Conservation (phyloP, 2,888 invertebrate genomes). For the Leucophenga maculata region DNA sequence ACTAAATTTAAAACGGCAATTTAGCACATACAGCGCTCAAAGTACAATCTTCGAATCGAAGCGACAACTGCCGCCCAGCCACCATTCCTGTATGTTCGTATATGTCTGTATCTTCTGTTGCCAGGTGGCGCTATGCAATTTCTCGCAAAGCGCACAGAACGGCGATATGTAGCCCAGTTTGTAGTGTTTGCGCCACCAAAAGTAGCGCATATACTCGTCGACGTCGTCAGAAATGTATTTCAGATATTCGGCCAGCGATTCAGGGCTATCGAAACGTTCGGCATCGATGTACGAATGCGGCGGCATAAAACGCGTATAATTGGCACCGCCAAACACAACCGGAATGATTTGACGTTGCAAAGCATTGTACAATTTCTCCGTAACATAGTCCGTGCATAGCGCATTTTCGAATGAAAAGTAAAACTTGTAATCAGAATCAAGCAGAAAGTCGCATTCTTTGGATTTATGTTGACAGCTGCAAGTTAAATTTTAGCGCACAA, state of each 20-base stretch:
- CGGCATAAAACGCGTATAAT: constrained; percentile 76
- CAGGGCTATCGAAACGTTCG: constrained; percentile 75
- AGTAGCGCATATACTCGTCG: constrained; percentile 77
- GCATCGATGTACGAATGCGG: constrained; percentile 79
- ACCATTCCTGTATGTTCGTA: constrained; percentile 67
- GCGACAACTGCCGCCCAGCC: constrained; percentile 63
- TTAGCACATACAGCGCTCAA: not conserved
- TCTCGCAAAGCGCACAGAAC: constrained; percentile 67
- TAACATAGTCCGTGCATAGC: constrained; percentile 80
- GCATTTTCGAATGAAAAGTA: constrained; percentile 81
- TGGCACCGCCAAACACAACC: constrained; percentile 80
- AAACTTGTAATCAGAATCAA: constrained; percentile 77
- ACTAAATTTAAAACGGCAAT: too few species aligned
- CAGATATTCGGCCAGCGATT: constrained; percentile 76
- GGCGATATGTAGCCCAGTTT: constrained; percentile 67
- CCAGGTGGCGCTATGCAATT: constrained; percentile 56
- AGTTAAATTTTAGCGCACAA: not conserved
- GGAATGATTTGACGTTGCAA: constrained; percentile 74
- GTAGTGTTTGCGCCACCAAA: constrained; percentile 77
- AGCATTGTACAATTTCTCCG: constrained; percentile 75
- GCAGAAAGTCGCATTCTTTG: constrained; percentile 67
- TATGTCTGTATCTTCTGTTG: constrained; percentile 59
- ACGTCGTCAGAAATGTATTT: constrained; percentile 70
- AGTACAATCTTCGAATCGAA: constrained; percentile 57
- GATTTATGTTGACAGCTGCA: constrained; percentile 60